phyloP scores from a whole-genome alignment of 2,888 invertebrate genomes.

The Biston stratarius region DNA sequence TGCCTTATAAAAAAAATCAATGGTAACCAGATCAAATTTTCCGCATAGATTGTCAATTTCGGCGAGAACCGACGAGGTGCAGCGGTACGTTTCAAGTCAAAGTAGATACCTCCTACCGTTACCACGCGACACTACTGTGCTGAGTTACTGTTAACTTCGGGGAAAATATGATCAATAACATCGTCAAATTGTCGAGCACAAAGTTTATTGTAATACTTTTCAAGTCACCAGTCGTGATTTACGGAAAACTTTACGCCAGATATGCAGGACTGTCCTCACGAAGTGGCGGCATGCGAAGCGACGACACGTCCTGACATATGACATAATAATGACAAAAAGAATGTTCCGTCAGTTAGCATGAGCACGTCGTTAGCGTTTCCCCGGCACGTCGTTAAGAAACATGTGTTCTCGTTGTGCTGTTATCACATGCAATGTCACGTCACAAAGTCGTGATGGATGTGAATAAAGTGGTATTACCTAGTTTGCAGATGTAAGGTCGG shows the following conservation, averaged over 20 bases:
- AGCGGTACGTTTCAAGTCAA: conserved; percentile 22
- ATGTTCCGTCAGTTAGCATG: conserved; percentile 39
- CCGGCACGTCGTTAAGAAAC: conserved; percentile 63
- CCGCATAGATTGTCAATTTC: conserved; percentile 42
- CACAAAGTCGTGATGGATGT: conserved; percentile 57
- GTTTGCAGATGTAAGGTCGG: conserved; percentile 53
- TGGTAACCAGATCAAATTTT: conserved; percentile 44
- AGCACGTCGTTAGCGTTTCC: conserved; percentile 67
- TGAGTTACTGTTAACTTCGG: conserved; percentile 23
- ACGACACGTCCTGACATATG: conserved; percentile 30
- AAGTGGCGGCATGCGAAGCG: conserved; percentile 7
- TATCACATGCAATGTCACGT: conserved; percentile 64
- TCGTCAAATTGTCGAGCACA: conserved; percentile 19
- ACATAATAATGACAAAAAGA: conserved; percentile 38
- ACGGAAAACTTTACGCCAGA: conserved; percentile 7
- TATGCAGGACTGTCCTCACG: conserved; percentile 12
- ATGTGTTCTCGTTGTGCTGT: conserved; percentile 61
- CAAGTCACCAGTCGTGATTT: conserved; percentile 26
- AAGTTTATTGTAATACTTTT: conserved; percentile 30
- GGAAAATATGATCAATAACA: conserved; percentile 34
- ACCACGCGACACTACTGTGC: conserved; percentile 31
- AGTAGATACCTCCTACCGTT: conserved; percentile 33
- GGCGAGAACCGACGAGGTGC: conserved; percentile 26
- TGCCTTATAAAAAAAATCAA: conserved; percentile 37
- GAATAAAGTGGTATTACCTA: conserved; percentile 69